Conservation (phyloP, 1,140 invertebrate genomes). For the Mactra quadrangularis region DNA sequence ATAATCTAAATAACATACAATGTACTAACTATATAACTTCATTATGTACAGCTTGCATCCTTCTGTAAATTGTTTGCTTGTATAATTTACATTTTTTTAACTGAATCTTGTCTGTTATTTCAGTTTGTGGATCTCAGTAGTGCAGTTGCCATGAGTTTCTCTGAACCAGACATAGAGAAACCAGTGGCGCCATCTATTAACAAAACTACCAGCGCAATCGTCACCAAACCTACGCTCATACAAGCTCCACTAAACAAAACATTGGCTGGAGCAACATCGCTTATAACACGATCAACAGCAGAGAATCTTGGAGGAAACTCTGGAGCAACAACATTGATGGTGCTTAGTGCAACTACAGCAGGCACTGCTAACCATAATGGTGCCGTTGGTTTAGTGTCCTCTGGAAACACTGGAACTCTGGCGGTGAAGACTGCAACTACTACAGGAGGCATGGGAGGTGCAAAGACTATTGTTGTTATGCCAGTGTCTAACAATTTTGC, state of each 20-base stretch:
- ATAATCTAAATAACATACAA: too few relatives aligned
- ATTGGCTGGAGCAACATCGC: constrained; percentile 55
- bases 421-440: constrained; percentile 72
- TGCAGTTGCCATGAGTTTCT: constrained; percentile 88
- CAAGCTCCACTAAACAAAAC: constrained; percentile 60
- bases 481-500: constrained; percentile 76
- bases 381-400: constrained; percentile 58
- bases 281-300: constrained; percentile 54
- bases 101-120: constrained; percentile 84
- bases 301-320: constrained; percentile 64
- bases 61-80: too few relatives aligned
- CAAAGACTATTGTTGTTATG: constrained; percentile 81
- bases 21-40: too few relatives aligned
- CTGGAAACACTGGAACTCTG: constrained; percentile 72
- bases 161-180: constrained; percentile 71
- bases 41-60: too few relatives aligned
- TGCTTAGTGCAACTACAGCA: constrained; percentile 66
- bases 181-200: constrained; percentile 24
- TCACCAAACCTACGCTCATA: constrained; percentile 53
- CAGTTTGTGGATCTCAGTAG: constrained; percentile 97
- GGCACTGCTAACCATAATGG: constrained; percentile 62
- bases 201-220: constrained; percentile 68
- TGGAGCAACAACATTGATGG: constrained; percentile 72
- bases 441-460: constrained; percentile 63
- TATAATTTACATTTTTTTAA: too few relatives aligned